Evolutionary conservation across 2,888 invertebrate species (phyloP).

Genomic region (Sympetrum striolatum): DNA sequence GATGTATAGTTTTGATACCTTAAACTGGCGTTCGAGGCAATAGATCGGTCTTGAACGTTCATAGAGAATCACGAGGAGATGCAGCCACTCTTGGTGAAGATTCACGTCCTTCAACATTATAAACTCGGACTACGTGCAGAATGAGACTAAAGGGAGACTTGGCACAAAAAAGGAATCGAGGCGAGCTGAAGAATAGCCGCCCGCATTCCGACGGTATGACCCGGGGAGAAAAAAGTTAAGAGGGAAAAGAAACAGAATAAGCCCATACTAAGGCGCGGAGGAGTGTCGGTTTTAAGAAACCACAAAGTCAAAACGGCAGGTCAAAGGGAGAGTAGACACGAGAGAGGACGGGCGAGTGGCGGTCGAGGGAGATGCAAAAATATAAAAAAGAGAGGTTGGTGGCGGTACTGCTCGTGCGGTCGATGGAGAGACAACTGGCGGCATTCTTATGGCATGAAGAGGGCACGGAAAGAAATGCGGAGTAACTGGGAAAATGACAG

Average conservation of each 20-base stretch:
- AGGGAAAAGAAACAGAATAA: not conserved
- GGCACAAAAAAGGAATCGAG: not conserved
- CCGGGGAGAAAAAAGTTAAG: not conserved
- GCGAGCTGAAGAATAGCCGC: not conserved
- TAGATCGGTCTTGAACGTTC: too few species aligned
- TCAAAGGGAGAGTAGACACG: not conserved
- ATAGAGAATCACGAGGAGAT: too few species aligned
- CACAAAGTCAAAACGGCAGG: not conserved
- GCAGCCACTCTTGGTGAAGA: too few species aligned
- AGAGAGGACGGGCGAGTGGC: not conserved
- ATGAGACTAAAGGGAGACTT: not conserved
- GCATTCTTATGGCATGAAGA: not conserved
- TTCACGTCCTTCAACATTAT: not conserved
- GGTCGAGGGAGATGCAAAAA: not conserved
- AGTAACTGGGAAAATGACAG: not conserved
- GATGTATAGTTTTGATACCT: too few species aligned
- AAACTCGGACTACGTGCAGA: not conserved
- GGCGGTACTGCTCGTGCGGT: not conserved
- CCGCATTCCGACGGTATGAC: not conserved
- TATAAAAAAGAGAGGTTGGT: not conserved
- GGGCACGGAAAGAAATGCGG: not conserved
- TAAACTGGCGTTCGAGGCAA: too few species aligned
- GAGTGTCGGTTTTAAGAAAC: not conserved
- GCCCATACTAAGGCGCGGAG: too few species aligned
- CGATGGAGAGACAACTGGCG: not conserved